Percentiles rank a stretch among this genome's conserved stretches.
Conservation (phyloP, 2,113 vertebrate species). For the Tylochromis polylepis region DNA sequence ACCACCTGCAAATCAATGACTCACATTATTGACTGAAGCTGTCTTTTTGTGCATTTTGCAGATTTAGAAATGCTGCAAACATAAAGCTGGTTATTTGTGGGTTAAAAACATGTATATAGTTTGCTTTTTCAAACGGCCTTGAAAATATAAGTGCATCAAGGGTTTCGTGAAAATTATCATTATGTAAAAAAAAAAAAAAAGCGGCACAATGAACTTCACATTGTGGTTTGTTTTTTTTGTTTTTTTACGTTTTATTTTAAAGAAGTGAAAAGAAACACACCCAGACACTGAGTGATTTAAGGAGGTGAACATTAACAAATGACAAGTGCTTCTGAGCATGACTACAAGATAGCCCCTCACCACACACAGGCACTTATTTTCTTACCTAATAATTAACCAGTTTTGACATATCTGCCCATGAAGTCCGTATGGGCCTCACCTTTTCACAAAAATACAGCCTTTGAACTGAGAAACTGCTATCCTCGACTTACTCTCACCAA, state of each 20-base stretch:
- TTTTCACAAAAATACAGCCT: conserved; percentile 22
- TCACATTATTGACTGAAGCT: not conserved
- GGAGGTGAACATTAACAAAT: conserved; percentile 8
- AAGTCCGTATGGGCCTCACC: conserved; percentile 29
- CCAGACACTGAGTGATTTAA: conserved; percentile 26
- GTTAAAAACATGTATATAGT: not conserved
- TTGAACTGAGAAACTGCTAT: conserved; percentile 44
- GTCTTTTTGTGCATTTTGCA: not conserved
- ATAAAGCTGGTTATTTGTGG: not conserved
- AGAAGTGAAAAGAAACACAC: conserved; percentile 24
- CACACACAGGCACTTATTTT: conserved; percentile 17
- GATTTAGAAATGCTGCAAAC: not conserved
- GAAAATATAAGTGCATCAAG: not conserved
- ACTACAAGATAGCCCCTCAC: not conserved
- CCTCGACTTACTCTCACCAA: conserved; percentile 41
- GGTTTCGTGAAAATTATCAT: not conserved
- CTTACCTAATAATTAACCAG: conserved; percentile 5
- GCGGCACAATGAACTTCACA: not conserved
- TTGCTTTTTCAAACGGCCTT: not conserved
- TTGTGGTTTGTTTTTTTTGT: too few relatives aligned
- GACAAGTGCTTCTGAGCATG: not conserved
- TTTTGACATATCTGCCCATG: conserved; percentile 33
- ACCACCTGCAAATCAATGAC: not conserved
- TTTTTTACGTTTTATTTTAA: not conserved
- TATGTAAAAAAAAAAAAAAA: not conserved